Base-by-base conservation (phyloP, 2,888 invertebrate species). In the Mythimna vitellina region DNA sequence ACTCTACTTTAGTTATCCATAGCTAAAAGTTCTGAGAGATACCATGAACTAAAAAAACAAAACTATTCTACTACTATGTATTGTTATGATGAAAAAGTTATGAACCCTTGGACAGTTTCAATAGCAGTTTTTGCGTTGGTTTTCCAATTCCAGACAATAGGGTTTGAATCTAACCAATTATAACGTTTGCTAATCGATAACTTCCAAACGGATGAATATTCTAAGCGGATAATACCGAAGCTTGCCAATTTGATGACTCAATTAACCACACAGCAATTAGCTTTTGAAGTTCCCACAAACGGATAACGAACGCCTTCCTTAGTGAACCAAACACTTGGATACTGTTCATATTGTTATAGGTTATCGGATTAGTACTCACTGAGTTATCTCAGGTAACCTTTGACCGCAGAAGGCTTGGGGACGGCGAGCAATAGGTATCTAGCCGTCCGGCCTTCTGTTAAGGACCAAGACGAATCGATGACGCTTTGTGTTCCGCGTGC, bases 181-280 rank as follows among this genome's bases (percentile, higher is more conserved):
- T 64, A 53, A 35, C 22, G 32, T 29, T 42, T 12, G 20, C 29
- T 78, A 51, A 75, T 62, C 56, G 56, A 49, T 54, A 62, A 58
- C 56, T 64, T 76, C 76, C 64, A 65, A 65, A 38, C 29, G 64
- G 22, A n/a, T 81, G 51, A 68, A 56, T 61, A 9, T 69, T 61
- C 38, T 69, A 22, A 76, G 22, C 60, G 66, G 42, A 64, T 62
- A 56, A 57, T 67, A 46, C 14, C 62, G 54, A 74, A 57, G 66
- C 71, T 65, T 54, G 63, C 49, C 63, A 72, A 82, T 84, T 84
- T 78, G 51, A 72, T 38, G 71, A 60, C 57, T 65, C 70, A 82
- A 82, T 84, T 78, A 82, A 57, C 60, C 74, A 74, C 63, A 72
- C 57, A 22, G 58, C 70, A 74, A 84, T 78, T 77, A 68, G 49